Percentiles rank a stretch among this genome's conserved stretches.
These are phyloP conservation scores for Heterocephalus glaber DNA, from an alignment of 2,113 vertebrate genomes.

Conservation along the genomic window DNA sequence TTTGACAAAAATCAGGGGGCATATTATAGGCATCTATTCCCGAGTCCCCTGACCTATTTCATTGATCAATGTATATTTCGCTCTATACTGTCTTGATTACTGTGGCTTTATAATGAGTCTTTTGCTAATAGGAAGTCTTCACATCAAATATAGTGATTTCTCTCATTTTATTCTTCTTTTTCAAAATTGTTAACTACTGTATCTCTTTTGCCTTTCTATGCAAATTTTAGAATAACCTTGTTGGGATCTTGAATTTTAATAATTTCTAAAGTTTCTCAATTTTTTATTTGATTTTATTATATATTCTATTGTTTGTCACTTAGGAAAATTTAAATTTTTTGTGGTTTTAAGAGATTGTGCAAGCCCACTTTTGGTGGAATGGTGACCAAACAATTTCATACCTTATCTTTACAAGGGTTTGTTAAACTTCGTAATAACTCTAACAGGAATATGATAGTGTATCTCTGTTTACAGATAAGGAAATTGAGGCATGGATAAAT, in stretches of 20 bases:
- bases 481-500: neutral
- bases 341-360: neutral
- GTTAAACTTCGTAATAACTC: conserved; percentile 1
- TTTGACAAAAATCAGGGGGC: neutral
- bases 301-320: neutral
- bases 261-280: neutral
- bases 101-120: neutral
- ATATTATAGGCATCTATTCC: neutral
- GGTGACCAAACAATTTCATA: neutral
- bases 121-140: neutral
- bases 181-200: neutral
- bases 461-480: neutral
- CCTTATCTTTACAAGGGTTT: neutral
- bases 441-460: neutral
- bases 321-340: neutral
- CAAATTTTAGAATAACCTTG: neutral
- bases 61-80: neutral
- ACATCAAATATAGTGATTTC: neutral
- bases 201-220: neutral
- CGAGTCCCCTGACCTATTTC: neutral
- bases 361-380: neutral
- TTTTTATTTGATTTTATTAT: neutral
- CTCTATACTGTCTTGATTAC: neutral
- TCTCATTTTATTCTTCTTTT: neutral
- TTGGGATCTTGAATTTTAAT: conserved; percentile 17